These are phyloP conservation scores for Yponomeuta evonymella DNA, from an alignment of 2,888 invertebrate species.

Conservation along the genomic window DNA sequence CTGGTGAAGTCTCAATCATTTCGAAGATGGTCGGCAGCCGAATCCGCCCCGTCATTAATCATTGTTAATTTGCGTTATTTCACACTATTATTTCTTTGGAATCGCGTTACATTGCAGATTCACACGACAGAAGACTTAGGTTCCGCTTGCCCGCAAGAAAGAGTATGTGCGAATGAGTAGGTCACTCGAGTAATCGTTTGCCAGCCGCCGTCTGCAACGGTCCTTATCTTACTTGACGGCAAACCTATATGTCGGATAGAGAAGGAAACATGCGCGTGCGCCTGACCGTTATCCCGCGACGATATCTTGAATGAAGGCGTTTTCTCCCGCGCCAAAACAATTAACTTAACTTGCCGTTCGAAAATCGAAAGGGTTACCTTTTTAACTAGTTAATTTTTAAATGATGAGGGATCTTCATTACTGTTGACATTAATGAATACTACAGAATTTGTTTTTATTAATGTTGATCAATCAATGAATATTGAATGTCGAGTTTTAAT, in stretches of 20 bases:
- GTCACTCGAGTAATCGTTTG: constrained; percentile 74
- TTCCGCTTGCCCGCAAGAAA: constrained; percentile 75
- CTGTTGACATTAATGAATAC: not conserved
- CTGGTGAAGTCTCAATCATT: not conserved
- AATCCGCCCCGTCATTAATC: constrained; percentile 31
- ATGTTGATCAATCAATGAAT: not conserved
- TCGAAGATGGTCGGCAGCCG: not conserved
- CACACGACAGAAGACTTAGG: constrained; percentile 72
- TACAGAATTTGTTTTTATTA: not conserved
- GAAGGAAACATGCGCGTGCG: constrained; percentile 51
- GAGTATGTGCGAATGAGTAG: constrained; percentile 74
- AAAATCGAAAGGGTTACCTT: constrained; percentile 57
- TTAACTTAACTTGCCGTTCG: constrained; percentile 53
- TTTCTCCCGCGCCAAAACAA: constrained; percentile 75
- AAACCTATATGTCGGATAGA: constrained; percentile 28
- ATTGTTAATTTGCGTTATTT: constrained; percentile 53
- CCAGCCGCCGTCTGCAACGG: constrained; percentile 50
- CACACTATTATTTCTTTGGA: constrained; percentile 43
- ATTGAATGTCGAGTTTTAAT: not conserved
- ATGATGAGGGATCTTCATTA: not conserved
- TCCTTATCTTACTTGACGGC: constrained; percentile 35
- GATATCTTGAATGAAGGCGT: constrained; percentile 75
- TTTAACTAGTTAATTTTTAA: constrained; percentile 34
- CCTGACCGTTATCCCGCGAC: constrained; percentile 71
- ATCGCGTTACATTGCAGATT: constrained; percentile 58